phyloP scores from a whole-genome alignment of 2,113 vertebrate species.

The Malaclemys terrapin region DNA sequence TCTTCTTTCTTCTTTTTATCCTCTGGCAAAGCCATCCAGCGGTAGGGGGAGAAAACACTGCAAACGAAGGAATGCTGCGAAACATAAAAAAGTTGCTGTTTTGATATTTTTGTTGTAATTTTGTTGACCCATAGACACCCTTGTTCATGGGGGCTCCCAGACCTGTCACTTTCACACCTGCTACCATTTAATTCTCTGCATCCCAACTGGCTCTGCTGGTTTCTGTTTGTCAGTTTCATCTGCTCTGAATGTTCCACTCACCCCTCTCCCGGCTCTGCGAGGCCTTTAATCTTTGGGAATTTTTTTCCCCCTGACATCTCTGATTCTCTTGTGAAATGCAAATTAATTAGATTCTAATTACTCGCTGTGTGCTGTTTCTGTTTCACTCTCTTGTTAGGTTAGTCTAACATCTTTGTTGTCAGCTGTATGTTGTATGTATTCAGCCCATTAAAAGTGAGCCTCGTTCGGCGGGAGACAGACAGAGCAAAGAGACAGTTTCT shows the following conservation, averaged over 20 bases:
- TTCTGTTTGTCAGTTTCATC: not conserved
- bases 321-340: conserved; percentile 82
- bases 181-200: conserved; percentile 52
- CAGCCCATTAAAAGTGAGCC: conserved; percentile 59
- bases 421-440: conserved; percentile 40
- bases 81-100: not conserved
- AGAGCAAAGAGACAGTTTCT: conserved; percentile 18
- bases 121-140: conserved; percentile 38
- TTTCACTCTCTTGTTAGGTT: conserved; percentile 70
- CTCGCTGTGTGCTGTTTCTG: conserved; percentile 66
- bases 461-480: conserved; percentile 15
- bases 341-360: conserved; percentile 89
- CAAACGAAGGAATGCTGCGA: not conserved
- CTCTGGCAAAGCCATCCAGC: not conserved
- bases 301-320: conserved; percentile 44
- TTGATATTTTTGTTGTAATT: not conserved
- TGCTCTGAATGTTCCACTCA: not conserved
- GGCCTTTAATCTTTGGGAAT: conserved; percentile 67
- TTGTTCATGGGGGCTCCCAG: conserved; percentile 8
- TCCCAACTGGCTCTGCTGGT: not conserved
- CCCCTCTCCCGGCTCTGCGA: conserved; percentile 45
- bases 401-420: conserved; percentile 68
- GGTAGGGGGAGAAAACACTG: not conserved
- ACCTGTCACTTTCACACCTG: conserved; percentile 69
- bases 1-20: fast-evolving